Conservation (phyloP, 2,888 invertebrate species). For the Theodoxus fluviatilis region DNA sequence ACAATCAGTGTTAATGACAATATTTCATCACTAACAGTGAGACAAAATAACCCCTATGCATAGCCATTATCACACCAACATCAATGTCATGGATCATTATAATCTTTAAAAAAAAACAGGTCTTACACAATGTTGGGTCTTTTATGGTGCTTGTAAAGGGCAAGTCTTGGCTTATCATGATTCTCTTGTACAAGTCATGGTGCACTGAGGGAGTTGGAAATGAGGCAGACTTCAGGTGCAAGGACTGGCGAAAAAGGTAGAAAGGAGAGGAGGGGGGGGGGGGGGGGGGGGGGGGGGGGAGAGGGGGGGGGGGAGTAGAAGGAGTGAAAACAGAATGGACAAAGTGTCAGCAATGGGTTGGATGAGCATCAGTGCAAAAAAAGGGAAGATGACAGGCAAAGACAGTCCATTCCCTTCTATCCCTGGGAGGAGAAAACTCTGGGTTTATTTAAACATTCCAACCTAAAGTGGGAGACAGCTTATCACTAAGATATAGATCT, state of each 20-base stretch:
- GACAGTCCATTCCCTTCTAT: no score
- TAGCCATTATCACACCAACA: no score
- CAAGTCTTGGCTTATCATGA: slow-evolving; percentile 19
- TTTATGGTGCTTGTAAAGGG: background rate
- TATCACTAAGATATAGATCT: no score
- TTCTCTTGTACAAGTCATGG: slow-evolving; percentile 13
- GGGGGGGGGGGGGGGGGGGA: background rate
- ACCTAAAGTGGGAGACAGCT: no score
- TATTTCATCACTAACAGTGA: no score
- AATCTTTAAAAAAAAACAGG: background rate
- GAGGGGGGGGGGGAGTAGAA: background rate
- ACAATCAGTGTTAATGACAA: no score
- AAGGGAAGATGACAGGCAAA: no score
- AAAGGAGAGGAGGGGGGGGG: background rate
- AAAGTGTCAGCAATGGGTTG: background rate
- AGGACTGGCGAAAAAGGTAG: background rate
- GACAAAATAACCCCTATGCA: no score
- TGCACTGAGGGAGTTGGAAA: slow-evolving; percentile 37
- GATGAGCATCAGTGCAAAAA: background rate
- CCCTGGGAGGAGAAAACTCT: no score
- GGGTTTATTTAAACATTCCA: no score
- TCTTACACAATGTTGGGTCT: background rate
- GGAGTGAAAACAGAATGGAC: background rate
- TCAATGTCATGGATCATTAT: no score
- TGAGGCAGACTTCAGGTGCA: background rate